Evolutionary conservation across 1,140 invertebrate species (phyloP).

Genomic region (Lithobius niger): DNA sequence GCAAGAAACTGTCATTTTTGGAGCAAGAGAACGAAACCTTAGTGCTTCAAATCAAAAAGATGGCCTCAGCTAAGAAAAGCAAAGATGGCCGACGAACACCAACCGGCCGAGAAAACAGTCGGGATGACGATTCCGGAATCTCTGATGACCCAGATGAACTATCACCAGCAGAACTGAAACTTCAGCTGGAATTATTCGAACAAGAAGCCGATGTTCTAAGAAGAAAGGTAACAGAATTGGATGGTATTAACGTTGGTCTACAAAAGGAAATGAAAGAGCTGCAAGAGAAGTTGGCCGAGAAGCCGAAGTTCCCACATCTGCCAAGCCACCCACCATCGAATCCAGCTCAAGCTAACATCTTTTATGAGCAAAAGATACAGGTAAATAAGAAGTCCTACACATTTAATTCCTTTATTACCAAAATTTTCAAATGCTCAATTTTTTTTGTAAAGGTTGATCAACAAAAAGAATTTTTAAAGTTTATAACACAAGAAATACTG

Average conservation of each 20-base stretch:
- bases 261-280: slow-evolving; percentile 52
- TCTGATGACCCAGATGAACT: slow-evolving; percentile 53
- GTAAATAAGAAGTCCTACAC: not conserved
- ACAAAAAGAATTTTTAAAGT: too few species aligned
- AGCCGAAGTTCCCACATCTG: slow-evolving; percentile 14
- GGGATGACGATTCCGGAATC: slow-evolving; percentile 55
- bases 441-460: too few species aligned
- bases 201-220: slow-evolving; percentile 67
- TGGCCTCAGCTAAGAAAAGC: slow-evolving; percentile 43
- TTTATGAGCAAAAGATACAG: slow-evolving; percentile 52
- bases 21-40: slow-evolving; percentile 90
- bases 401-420: not conserved
- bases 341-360: slow-evolving; percentile 29
- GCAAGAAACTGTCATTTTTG: slow-evolving; percentile 69
- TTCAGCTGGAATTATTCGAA: slow-evolving; percentile 76
- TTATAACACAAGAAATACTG: too few species aligned
- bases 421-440: slow-evolving; percentile 2
- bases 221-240: slow-evolving; percentile 67
- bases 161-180: slow-evolving; percentile 48
- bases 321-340: slow-evolving; percentile 25
- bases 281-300: slow-evolving; percentile 13
- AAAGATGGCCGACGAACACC: slow-evolving; percentile 18
- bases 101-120: slow-evolving; percentile 22
- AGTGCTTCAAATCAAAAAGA: slow-evolving; percentile 82
- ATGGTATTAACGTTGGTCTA: slow-evolving; percentile 59